These are phyloP conservation scores for Drosophila rhopaloa DNA, from an alignment of 1,140 invertebrate genomes.

Conservation along the genomic window DNA sequence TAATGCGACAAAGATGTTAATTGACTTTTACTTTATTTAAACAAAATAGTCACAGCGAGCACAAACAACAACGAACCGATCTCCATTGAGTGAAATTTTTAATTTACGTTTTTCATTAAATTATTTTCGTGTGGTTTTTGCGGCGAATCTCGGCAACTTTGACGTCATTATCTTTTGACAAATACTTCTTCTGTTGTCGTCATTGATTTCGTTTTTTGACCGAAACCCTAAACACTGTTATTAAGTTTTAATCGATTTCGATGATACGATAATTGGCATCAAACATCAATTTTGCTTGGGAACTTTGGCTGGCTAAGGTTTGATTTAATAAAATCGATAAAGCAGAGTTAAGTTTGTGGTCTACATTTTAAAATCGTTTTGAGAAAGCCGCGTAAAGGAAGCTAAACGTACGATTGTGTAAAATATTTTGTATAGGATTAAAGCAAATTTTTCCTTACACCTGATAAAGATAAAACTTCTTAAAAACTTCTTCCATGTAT, in stretches of 20 bases:
- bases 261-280: constrained; percentile 42
- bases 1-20: constrained; percentile 82
- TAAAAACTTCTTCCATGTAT: too few species aligned
- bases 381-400: constrained; percentile 15
- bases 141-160: neutral
- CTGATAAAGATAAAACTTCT: too few species aligned
- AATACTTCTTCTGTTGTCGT: constrained; percentile 19
- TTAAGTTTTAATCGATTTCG: constrained; percentile 35
- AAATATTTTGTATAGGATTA: too few species aligned
- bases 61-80: constrained; percentile 20
- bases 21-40: constrained; percentile 82
- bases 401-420: too few species aligned
- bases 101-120: constrained; percentile 42
- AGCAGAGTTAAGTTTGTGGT: neutral
- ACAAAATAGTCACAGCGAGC: constrained; percentile 65
- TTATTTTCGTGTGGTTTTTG: constrained; percentile 3
- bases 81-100: constrained; percentile 62
- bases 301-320: neutral
- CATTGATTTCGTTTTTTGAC: constrained; percentile 40
- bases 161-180: constrained; percentile 7
- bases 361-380: neutral
- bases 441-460: too few species aligned
- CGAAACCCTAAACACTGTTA: constrained; percentile 17
- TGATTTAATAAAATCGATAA: constrained; percentile 11
- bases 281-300: constrained; percentile 29